Evolutionary conservation across 2,113 vertebrate species (phyloP).

Genomic region (Blennius ocellaris): DNA sequence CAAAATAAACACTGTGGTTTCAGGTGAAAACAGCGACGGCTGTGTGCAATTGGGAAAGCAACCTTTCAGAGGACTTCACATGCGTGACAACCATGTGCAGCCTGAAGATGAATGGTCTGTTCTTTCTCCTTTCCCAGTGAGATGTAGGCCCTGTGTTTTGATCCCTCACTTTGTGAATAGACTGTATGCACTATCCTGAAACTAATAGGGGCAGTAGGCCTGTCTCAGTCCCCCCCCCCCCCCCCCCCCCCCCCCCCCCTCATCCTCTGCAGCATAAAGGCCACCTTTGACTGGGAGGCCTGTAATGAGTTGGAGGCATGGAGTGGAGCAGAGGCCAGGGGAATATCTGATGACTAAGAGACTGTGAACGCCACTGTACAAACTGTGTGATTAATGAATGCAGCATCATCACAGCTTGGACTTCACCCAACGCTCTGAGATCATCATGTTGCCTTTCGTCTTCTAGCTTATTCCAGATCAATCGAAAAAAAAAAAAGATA

Average conservation of each 20-base stretch:
- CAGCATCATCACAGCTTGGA: slow-evolving; percentile 71
- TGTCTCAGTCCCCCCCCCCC: slow-evolving; percentile 40
- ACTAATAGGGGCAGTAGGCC: slow-evolving; percentile 60
- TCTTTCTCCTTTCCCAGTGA: slow-evolving; percentile 58
- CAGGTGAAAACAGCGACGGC: slow-evolving; percentile 51
- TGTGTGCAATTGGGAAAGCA: slow-evolving; percentile 47
- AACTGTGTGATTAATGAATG: slow-evolving; percentile 77
- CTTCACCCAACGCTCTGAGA: slow-evolving; percentile 52
- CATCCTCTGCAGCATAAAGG: slow-evolving; percentile 74
- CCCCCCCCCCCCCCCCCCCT: slow-evolving; percentile 7
- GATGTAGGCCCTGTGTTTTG: slow-evolving; percentile 63
- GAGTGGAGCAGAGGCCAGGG: slow-evolving; percentile 63
- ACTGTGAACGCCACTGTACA: slow-evolving; percentile 68
- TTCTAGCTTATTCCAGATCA: slow-evolving; percentile 14
- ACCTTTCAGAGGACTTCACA: slow-evolving; percentile 31
- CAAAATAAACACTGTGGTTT: slow-evolving; percentile 43
- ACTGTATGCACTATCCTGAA: slow-evolving; percentile 64
- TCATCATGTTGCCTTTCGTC: slow-evolving; percentile 42
- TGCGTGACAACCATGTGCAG: slow-evolving; percentile 33
- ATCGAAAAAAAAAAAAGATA: slow-evolving; percentile 44
- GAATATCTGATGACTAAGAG: slow-evolving; percentile 81
- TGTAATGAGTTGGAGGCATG: slow-evolving; percentile 59
- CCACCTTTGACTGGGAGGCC: slow-evolving; percentile 72
- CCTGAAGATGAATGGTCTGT: slow-evolving; percentile 59
- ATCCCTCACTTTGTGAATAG: slow-evolving; percentile 58